These are phyloP conservation scores for Coptotermes formosanus DNA, from an alignment of 1,140 invertebrate species.

Conservation along the genomic window DNA sequence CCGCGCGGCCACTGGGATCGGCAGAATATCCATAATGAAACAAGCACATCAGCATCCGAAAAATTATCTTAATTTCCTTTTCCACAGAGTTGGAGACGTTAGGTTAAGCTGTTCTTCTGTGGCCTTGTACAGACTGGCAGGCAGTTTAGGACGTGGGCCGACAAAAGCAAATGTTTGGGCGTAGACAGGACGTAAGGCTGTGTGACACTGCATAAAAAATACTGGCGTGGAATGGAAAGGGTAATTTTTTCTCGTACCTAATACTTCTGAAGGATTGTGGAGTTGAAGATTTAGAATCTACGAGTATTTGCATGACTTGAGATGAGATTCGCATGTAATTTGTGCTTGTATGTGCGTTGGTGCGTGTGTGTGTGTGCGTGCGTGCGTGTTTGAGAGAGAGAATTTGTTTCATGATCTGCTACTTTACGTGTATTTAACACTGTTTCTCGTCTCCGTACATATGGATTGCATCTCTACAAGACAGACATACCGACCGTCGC, in stretches of 20 bases:
- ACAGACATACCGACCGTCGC: no score
- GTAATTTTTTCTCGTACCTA: constrained; percentile 16
- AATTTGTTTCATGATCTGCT: background rate
- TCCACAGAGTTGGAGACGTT: constrained; percentile 28
- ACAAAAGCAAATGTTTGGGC: background rate
- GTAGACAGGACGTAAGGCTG: background rate
- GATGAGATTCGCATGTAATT: background rate
- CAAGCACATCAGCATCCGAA: constrained; percentile 25
- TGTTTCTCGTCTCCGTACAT: background rate
- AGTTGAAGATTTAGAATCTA: background rate
- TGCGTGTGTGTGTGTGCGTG: no score
- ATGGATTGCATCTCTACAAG: background rate
- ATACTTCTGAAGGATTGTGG: background rate
- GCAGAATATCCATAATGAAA: constrained; percentile 13
- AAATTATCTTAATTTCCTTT: constrained; percentile 32
- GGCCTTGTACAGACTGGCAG: background rate
- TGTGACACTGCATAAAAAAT: constrained; percentile 14
- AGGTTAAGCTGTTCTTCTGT: background rate
- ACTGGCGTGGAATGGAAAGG: background rate
- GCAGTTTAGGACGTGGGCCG: background rate
- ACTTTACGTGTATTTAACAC: background rate
- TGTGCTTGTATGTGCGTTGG: no score
- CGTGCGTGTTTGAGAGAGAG: background rate
- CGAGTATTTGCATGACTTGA: background rate
- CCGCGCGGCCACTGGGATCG: no score